Percentiles rank a stretch among this genome's conserved stretches.
Evolutionary conservation across 1,140 invertebrate genomes (phyloP).

Genomic region (Meloidogyne exigua): DNA sequence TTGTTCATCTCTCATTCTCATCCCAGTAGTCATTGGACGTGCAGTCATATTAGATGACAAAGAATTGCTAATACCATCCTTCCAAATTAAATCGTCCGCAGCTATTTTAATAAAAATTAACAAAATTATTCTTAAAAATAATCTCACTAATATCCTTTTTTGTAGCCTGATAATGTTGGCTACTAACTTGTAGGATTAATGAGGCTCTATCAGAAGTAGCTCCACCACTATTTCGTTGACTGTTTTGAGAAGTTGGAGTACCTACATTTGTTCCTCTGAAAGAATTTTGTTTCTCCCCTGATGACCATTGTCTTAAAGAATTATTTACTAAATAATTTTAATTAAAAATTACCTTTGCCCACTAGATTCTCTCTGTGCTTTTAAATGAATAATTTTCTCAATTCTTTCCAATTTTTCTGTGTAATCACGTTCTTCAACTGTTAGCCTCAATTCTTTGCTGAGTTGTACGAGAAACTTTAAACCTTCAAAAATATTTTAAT

Average conservation of each 20-base stretch:
- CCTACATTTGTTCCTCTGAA: not conserved
- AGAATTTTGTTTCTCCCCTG: constrained; percentile 8
- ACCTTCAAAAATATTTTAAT: constrained; percentile 64
- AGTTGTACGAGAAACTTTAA: constrained; percentile 79
- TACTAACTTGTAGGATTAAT: constrained; percentile 29
- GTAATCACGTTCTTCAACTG: constrained; percentile 76
- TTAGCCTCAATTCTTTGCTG: constrained; percentile 78
- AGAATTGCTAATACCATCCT: constrained; percentile 69
- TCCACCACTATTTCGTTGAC: constrained; percentile 17
- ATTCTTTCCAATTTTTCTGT: constrained; percentile 77
- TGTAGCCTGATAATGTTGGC: constrained; percentile 41
- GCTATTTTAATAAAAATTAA: constrained; percentile 36
- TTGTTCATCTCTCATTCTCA: constrained; percentile 66
- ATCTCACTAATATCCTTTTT: constrained; percentile 54
- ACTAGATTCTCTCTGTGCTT: constrained; percentile 64
- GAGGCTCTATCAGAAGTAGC: constrained; percentile 4
- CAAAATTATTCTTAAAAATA: not conserved
- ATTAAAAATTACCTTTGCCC: constrained; percentile 20
- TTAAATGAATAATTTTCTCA: constrained; percentile 77
- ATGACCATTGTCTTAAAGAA: constrained; percentile 21
- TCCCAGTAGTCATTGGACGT: constrained; percentile 75
- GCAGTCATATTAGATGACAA: constrained; percentile 71
- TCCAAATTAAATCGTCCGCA: constrained; percentile 70
- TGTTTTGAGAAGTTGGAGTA: constrained; percentile 18
- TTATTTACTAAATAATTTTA: not conserved